Conservation (phyloP, 2,113 vertebrate species). For the Anguilla japonica region DNA sequence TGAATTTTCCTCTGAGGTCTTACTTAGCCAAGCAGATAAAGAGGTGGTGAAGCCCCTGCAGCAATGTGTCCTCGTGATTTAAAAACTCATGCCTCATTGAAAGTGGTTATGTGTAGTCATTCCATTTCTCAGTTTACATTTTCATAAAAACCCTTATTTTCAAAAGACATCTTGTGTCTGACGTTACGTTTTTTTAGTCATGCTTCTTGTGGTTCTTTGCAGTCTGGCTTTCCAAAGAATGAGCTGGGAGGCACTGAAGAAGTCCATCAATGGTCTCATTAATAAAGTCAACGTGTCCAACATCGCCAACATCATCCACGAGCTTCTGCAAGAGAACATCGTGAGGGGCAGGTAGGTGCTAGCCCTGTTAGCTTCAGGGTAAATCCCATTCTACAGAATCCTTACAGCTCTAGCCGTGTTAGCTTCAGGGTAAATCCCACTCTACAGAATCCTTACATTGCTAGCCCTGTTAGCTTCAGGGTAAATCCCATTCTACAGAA, state of each 20-base stretch:
- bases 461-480: neutral
- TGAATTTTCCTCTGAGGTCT: too few species aligned
- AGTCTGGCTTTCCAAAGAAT: conserved; percentile 97
- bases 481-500: neutral
- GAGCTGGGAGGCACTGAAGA: conserved; percentile 99
- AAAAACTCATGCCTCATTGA: too few species aligned
- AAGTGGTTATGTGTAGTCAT: too few species aligned
- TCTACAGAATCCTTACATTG: neutral
- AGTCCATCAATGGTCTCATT: conserved; percentile 97
- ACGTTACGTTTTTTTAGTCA: neutral
- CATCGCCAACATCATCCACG: conserved; percentile 92
- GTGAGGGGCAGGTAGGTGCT: conserved; percentile 86
- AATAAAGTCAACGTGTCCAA: conserved; percentile 99
- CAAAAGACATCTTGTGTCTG: too few species aligned
- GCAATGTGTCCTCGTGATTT: too few species aligned
- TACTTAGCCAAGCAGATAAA: too few species aligned
- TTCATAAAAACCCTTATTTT: too few species aligned
- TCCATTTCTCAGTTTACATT: too few species aligned
- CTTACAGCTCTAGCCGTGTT: neutral
- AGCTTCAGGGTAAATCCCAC: neutral
- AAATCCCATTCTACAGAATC: neutral
- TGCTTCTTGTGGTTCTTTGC: conserved; percentile 35
- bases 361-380: neutral
- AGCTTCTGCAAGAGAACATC: conserved; percentile 96
- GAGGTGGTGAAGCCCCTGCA: too few species aligned